These are phyloP conservation scores for Macaca nemestrina DNA, from an alignment of 2,113 vertebrate species.

Conservation along the genomic window DNA sequence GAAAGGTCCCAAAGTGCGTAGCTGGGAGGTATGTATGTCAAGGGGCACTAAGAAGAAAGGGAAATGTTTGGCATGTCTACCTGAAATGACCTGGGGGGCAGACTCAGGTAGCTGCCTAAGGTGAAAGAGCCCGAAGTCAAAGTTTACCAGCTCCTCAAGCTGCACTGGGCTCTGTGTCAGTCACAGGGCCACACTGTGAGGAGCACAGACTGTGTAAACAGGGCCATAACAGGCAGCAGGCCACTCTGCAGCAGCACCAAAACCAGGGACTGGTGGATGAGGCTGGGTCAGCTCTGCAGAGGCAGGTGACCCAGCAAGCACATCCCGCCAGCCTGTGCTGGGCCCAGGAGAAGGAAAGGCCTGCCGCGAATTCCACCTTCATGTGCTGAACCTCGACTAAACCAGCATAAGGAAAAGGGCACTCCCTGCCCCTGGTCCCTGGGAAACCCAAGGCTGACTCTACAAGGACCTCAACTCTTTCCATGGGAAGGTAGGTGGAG, in stretches of 20 bases:
- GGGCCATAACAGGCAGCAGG: neutral
- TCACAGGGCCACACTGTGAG: neutral
- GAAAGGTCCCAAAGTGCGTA: neutral
- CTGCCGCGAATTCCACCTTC: neutral
- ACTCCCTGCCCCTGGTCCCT: neutral
- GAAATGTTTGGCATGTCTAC: neutral
- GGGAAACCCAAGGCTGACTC: neutral
- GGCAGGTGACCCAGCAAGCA: neutral
- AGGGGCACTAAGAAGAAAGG: neutral
- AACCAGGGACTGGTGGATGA: neutral
- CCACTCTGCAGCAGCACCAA: neutral
- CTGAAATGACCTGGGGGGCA: neutral
- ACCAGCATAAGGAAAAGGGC: neutral
- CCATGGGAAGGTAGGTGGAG: neutral
- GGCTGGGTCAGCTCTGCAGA: neutral
- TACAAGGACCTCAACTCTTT: neutral
- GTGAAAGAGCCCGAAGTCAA: neutral
- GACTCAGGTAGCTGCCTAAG: neutral
- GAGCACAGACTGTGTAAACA: neutral
- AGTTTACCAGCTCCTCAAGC: neutral
- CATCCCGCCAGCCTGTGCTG: too few species aligned
- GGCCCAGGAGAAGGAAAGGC: neutral
- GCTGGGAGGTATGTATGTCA: too few species aligned
- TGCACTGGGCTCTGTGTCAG: too few species aligned
- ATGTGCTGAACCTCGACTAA: neutral